Conservation (phyloP, 2,797 vertebrate species). For the Molothrus ater region DNA sequence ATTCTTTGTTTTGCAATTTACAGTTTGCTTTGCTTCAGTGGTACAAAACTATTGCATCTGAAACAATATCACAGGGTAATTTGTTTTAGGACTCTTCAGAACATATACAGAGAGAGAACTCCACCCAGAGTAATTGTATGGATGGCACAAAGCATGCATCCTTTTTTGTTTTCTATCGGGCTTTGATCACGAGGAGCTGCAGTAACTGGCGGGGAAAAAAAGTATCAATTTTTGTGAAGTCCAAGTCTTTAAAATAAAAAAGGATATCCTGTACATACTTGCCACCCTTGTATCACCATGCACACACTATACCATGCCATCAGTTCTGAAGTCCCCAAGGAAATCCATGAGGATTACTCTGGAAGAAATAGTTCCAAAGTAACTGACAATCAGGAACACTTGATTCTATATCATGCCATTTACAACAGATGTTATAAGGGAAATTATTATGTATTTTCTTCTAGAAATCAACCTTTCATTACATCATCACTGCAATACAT, state of each 20-base stretch:
- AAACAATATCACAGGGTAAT: slow-evolving; percentile 44
- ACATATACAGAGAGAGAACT: neutral
- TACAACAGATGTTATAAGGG: neutral
- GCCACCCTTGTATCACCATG: neutral
- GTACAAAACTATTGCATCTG: slow-evolving; percentile 62
- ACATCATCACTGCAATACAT: neutral
- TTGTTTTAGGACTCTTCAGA: slow-evolving; percentile 44
- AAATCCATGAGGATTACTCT: neutral
- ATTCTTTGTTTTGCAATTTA: slow-evolving; percentile 73
- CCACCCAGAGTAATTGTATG: neutral
- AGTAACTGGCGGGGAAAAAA: neutral
- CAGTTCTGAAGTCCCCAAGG: neutral
- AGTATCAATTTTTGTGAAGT: neutral
- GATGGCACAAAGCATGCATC: neutral
- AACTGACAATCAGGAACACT: neutral
- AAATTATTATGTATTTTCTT: neutral
- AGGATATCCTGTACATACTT: neutral
- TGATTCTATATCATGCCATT: neutral
- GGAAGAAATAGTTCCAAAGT: neutral
- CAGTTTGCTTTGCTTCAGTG: slow-evolving; percentile 67
- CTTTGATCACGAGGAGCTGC: neutral
- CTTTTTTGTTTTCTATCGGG: neutral
- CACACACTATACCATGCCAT: neutral
- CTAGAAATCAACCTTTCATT: neutral
- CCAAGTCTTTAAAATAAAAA: neutral